phyloP scores from a whole-genome alignment of 2,888 invertebrate species.

The Boloria euphrosyne region DNA sequence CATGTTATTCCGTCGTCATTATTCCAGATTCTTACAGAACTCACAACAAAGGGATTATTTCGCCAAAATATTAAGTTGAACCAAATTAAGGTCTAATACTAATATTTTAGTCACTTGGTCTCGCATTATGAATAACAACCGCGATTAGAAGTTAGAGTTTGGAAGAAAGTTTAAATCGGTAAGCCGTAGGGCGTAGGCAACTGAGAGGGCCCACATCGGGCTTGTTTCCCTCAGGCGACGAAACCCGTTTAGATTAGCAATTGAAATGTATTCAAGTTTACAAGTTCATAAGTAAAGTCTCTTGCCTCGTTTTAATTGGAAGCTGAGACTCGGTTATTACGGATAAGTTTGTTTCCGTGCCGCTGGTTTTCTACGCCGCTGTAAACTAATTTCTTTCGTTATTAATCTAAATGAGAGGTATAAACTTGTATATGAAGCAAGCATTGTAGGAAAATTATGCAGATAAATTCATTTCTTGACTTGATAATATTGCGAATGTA shows the following conservation, averaged over 20 bases:
- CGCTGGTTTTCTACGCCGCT: constrained; percentile 15
- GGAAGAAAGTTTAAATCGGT: constrained; percentile 38
- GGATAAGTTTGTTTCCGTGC: constrained; percentile 22
- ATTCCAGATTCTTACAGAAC: background rate
- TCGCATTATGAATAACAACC: constrained; percentile 22
- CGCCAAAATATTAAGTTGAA: constrained; percentile 5
- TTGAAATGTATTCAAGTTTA: constrained; percentile 45
- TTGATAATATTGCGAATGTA: no score
- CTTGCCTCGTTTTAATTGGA: constrained; percentile 41
- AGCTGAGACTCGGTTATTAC: constrained; percentile 27
- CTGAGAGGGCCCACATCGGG: constrained; percentile 35
- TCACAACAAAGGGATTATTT: constrained; percentile 1
- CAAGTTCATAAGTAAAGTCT: constrained; percentile 43
- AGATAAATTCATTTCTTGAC: no score
- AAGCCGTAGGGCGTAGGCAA: constrained; percentile 39
- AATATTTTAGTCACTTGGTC: background rate
- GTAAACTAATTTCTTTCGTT: constrained; percentile 14
- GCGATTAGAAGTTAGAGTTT: constrained; percentile 25
- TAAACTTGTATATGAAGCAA: no score
- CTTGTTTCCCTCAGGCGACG: constrained; percentile 32
- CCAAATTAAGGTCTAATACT: constrained; percentile 7
- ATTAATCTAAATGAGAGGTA: background rate
- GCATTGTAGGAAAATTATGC: no score
- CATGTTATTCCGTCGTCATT: background rate
- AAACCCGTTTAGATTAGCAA: constrained; percentile 42